Conservation (phyloP, 1,140 invertebrate species). For the Musca vetustissima region DNA sequence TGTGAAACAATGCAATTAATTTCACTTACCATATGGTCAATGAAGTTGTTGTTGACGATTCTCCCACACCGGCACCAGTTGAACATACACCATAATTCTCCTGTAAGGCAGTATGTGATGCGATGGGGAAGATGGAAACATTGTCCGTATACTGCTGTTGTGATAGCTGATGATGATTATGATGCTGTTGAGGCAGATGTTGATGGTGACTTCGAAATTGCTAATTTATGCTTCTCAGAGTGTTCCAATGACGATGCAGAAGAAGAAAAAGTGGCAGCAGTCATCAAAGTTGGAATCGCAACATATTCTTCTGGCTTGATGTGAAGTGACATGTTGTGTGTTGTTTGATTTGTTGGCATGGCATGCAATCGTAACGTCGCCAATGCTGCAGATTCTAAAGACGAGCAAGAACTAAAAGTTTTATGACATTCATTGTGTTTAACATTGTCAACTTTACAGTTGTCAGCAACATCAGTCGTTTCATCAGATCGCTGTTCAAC, state of each 20-base stretch:
- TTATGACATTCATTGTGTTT: constrained; percentile 36
- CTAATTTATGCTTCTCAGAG: constrained; percentile 50
- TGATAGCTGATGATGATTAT: not conserved
- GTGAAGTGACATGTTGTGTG: not conserved
- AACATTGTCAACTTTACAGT: constrained; percentile 19
- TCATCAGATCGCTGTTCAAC: not conserved
- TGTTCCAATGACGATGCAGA: constrained; percentile 28
- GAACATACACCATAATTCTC: not conserved
- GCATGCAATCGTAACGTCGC: not conserved
- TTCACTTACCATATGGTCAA: constrained; percentile 47
- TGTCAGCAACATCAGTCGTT: constrained; percentile 4
- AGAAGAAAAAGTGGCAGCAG: constrained; percentile 11
- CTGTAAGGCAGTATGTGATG: not conserved
- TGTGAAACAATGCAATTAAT: constrained; percentile 56
- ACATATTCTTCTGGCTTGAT: constrained; percentile 1
- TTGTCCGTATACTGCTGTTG: too few species aligned
- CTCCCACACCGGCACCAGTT: not conserved
- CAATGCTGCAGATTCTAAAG: constrained; percentile 14
- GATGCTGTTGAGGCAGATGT: not conserved
- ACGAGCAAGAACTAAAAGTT: constrained; percentile 31
- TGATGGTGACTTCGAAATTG: not conserved
- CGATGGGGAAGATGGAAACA: not conserved
- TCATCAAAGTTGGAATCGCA: not conserved
- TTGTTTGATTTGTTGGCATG: constrained; percentile 26
- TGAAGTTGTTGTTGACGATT: constrained; percentile 14